phyloP scores from a whole-genome alignment of 35 echinoderm and acorn worm genomes.

The Ptychodera flava region DNA sequence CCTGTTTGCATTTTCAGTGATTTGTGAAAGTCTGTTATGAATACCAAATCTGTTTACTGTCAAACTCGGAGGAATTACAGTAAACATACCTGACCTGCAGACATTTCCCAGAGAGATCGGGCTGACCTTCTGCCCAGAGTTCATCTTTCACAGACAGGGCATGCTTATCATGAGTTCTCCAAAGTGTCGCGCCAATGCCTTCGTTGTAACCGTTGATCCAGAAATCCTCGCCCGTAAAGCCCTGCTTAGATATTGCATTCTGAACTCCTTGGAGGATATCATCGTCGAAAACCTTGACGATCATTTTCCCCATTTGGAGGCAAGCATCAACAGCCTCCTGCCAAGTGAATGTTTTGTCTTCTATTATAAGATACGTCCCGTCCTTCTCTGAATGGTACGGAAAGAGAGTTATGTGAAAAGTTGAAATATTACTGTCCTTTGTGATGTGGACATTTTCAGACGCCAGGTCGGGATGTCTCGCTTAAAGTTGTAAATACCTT shows the following conservation, averaged over 20 bases:
- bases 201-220: background rate
- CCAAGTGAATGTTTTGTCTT: too few species aligned
- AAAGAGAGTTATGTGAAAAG: too few species aligned
- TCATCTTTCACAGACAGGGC: background rate
- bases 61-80: background rate
- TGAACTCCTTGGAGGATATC: background rate
- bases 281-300: background rate
- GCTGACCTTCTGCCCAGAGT: background rate
- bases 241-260: background rate
- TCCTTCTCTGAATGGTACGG: too few species aligned
- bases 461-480: too few species aligned
- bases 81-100: background rate
- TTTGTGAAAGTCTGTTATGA: too few species aligned
- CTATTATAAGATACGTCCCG: too few species aligned
- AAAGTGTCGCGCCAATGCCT: background rate
- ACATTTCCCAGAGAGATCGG: background rate
- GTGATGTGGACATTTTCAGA: too few species aligned
- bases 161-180: background rate
- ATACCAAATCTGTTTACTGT: too few species aligned
- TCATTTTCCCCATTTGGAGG: background rate
- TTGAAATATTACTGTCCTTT: too few species aligned
- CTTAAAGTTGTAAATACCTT: too few species aligned
- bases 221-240: background rate
- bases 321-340: background rate
- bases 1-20: too few species aligned